These are phyloP conservation scores for Mesodorylaimus sp. DNA, from an alignment of 2,888 invertebrate species.

Conservation along the genomic window DNA sequence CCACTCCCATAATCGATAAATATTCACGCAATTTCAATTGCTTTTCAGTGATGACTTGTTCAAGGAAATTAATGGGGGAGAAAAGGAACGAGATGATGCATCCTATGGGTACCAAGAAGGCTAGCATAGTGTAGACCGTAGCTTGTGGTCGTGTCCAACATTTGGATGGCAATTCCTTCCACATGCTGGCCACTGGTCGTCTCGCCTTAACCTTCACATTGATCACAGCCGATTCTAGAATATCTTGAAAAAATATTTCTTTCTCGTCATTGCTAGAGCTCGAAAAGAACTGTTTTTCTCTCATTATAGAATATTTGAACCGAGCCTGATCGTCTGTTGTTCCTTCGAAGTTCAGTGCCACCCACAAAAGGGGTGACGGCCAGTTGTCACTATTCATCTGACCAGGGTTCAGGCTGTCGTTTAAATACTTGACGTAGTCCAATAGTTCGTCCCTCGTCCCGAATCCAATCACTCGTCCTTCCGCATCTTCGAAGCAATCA, in stretches of 20 bases:
- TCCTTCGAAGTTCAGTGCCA: not conserved
- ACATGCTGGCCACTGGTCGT: not conserved
- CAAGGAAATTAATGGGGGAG: not conserved
- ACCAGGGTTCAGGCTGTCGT: too few species aligned
- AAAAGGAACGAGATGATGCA: not conserved
- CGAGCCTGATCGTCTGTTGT: not conserved
- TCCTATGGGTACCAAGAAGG: not conserved
- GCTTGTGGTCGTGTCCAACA: not conserved
- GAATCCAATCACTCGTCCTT: not conserved
- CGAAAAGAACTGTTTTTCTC: not conserved
- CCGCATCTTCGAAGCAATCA: not conserved
- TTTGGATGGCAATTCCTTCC: not conserved
- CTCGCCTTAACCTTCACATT: not conserved
- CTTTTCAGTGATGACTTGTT: not conserved
- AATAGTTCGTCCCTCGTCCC: not conserved
- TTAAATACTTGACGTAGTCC: not conserved
- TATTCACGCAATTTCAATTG: not conserved
- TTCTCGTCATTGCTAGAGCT: not conserved
- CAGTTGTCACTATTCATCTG: not conserved
- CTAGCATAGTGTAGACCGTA: not conserved
- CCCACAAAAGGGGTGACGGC: not conserved
- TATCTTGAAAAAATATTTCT: not conserved
- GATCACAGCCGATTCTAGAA: not conserved
- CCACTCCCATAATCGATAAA: not conserved
- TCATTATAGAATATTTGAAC: not conserved